Percentiles rank a stretch among this genome's conserved stretches.
These are phyloP conservation scores for Chorisops tibialis DNA, from an alignment of 2,888 invertebrate genomes.

Conservation along the genomic window DNA sequence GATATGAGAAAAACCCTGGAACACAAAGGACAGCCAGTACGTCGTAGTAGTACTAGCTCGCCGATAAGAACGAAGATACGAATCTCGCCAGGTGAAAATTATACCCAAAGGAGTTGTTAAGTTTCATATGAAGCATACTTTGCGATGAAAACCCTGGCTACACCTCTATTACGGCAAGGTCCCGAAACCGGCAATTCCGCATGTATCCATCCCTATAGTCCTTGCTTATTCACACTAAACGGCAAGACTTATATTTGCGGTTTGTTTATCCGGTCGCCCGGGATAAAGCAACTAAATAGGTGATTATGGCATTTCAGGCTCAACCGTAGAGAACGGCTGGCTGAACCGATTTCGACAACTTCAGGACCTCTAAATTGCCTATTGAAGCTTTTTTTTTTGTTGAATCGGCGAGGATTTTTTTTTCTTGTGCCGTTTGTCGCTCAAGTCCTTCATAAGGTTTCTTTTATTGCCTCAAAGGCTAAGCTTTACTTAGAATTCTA, in stretches of 20 bases:
- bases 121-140: conserved; percentile 16
- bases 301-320: conserved; percentile 17
- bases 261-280: conserved; percentile 19
- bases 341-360: conserved; percentile 5
- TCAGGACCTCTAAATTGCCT: conserved; percentile 6
- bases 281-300: conserved; percentile 23
- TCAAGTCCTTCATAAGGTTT: too few species aligned
- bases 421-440: not conserved
- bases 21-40: not conserved
- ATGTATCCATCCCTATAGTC: not conserved
- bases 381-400: not conserved
- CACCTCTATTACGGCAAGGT: not conserved
- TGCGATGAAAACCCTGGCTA: not conserved
- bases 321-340: conserved; percentile 5
- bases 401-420: not conserved
- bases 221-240: conserved; percentile 20
- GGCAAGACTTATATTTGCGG: conserved; percentile 23
- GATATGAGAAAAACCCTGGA: not conserved
- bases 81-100: conserved; percentile 20
- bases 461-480: conserved; percentile 1
- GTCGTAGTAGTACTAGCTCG: not conserved
- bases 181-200: not conserved
- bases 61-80: conserved; percentile 15
- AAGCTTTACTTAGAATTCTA: conserved; percentile 11
- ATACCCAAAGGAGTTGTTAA: conserved; percentile 13